phyloP scores from a whole-genome alignment of 2,113 vertebrate genomes.

The Hydropotes inermis region DNA sequence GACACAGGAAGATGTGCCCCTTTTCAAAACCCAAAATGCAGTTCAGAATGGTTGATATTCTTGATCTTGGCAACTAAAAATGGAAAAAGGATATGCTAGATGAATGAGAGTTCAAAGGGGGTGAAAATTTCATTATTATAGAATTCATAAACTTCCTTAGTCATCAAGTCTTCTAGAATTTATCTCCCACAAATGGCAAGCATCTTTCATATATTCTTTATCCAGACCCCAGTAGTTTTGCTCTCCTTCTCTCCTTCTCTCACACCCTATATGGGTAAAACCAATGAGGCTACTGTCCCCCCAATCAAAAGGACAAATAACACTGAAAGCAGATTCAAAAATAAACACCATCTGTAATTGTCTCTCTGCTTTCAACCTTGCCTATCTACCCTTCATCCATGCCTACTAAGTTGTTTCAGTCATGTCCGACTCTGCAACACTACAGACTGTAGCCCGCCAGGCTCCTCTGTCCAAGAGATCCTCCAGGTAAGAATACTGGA shows the following conservation, averaged over 20 bases:
- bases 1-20: neutral
- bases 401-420: neutral
- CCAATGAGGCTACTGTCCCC: neutral
- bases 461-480: neutral
- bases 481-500: neutral
- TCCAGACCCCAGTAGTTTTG: neutral
- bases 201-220: neutral
- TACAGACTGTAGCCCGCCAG: neutral
- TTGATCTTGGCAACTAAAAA: neutral
- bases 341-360: neutral
- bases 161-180: neutral
- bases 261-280: neutral
- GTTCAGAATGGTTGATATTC: neutral
- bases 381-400: neutral
- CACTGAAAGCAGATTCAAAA: neutral
- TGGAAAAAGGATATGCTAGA: neutral
- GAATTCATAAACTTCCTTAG: neutral
- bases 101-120: neutral
- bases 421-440: neutral
- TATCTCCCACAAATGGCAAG: neutral
- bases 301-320: neutral
- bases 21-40: neutral
- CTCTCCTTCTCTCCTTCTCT: neutral
- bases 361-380: neutral
- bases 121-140: neutral